Conservation (phyloP, 2,113 vertebrate species). For the Zingel zingel region DNA sequence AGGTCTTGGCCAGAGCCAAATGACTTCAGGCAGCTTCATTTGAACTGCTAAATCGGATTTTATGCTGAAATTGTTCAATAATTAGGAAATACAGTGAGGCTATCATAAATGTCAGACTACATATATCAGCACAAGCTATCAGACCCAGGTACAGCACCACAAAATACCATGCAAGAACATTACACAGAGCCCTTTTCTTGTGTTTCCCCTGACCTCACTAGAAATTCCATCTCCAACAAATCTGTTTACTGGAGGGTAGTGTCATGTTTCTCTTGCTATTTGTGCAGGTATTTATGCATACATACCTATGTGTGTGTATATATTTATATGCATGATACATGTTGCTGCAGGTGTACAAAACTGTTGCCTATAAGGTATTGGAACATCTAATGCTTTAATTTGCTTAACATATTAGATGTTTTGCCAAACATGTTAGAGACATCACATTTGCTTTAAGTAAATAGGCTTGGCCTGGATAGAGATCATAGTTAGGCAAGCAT, state of each 20-base stretch:
- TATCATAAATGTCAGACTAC: slow-evolving; percentile 66
- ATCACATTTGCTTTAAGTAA: not conserved
- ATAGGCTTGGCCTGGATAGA: not conserved
- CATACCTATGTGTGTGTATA: not conserved
- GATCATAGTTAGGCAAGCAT: not conserved
- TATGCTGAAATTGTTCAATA: slow-evolving; percentile 76
- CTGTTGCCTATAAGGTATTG: not conserved
- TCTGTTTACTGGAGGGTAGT: slow-evolving; percentile 28
- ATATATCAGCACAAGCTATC: slow-evolving; percentile 72
- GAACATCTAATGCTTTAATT: not conserved
- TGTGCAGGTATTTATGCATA: not conserved
- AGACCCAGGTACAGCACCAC: slow-evolving; percentile 36
- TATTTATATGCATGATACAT: not conserved
- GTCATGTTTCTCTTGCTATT: slow-evolving; percentile 23
- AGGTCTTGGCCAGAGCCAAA: slow-evolving; percentile 67
- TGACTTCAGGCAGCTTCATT: slow-evolving; percentile 75
- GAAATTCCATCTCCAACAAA: slow-evolving; percentile 50
- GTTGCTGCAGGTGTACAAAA: slow-evolving; percentile 17
- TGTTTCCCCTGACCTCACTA: slow-evolving; percentile 41
- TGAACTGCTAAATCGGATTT: slow-evolving; percentile 77
- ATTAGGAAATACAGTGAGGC: slow-evolving; percentile 74
- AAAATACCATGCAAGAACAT: slow-evolving; percentile 48
- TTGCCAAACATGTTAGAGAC: not conserved
- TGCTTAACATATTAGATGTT: slow-evolving; percentile 1
- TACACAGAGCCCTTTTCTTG: slow-evolving; percentile 18